A percentile compares a stretch with the other conserved stretches of the same genome.
Evolutionary conservation across 2,797 vertebrate genomes (phyloP).

Genomic region (Staurois parvus): DNA sequence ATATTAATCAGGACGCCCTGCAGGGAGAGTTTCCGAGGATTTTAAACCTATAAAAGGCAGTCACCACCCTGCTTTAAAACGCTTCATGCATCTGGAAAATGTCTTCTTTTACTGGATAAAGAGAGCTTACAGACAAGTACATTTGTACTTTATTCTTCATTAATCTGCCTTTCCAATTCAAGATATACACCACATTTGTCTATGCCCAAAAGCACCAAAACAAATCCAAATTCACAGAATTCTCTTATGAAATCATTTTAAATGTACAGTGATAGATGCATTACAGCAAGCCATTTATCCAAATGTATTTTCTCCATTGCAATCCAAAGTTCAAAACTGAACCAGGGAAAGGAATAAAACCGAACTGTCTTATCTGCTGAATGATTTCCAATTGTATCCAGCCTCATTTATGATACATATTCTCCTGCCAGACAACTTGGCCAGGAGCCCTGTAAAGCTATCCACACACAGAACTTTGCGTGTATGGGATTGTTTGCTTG

Average conservation of each 20-base stretch:
- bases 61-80: slow-evolving; percentile 13
- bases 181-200: neutral
- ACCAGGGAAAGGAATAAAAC: neutral
- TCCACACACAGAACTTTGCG: too few relatives aligned
- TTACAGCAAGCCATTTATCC: neutral
- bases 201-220: neutral
- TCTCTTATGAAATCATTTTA: too few relatives aligned
- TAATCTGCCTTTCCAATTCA: slow-evolving; percentile 5
- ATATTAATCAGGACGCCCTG: slow-evolving; percentile 26
- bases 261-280: neutral
- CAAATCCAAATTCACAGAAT: neutral
- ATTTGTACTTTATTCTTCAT: slow-evolving; percentile 23
- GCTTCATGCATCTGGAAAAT: slow-evolving; percentile 13
- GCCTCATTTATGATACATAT: neutral
- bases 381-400: neutral
- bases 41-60: slow-evolving; percentile 37
- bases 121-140: slow-evolving; percentile 8
- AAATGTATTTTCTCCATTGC: neutral
- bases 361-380: neutral
- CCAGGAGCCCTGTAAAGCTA: too few relatives aligned
- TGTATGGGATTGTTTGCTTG: too few relatives aligned
- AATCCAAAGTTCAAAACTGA: too few relatives aligned
- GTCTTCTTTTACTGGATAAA: slow-evolving; percentile 29
- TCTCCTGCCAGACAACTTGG: neutral
- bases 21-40: slow-evolving; percentile 36